These are phyloP conservation scores for Drosophila kepulauana DNA, from an alignment of 1,140 invertebrate species.

Conservation along the genomic window DNA sequence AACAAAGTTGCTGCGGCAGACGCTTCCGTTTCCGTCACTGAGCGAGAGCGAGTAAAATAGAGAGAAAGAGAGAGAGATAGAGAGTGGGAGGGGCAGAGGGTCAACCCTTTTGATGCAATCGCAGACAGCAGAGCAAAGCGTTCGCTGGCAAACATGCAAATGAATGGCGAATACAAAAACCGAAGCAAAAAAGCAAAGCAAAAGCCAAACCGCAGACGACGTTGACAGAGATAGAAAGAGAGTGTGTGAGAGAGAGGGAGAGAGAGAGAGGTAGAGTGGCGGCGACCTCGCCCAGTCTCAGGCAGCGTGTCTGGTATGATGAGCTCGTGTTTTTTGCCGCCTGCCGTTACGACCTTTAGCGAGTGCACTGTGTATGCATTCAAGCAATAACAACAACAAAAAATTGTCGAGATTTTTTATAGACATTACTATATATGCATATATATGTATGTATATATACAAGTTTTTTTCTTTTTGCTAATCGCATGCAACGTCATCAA, in stretches of 20 bases:
- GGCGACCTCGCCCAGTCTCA: slow-evolving; percentile 66
- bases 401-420: slow-evolving; percentile 27
- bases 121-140: slow-evolving; percentile 43
- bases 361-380: slow-evolving; percentile 43
- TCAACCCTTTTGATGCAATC: slow-evolving; percentile 53
- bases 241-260: neutral
- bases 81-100: neutral
- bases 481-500: slow-evolving; percentile 52
- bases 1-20: slow-evolving; percentile 37
- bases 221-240: slow-evolving; percentile 1
- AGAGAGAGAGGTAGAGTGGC: neutral
- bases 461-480: slow-evolving; percentile 13
- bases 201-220: slow-evolving; percentile 64
- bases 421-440: neutral
- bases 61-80: neutral
- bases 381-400: slow-evolving; percentile 20
- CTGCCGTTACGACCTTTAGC: slow-evolving; percentile 73
- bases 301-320: slow-evolving; percentile 42
- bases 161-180: slow-evolving; percentile 67
- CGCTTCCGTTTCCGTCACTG: slow-evolving; percentile 45
- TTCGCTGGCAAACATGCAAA: slow-evolving; percentile 66
- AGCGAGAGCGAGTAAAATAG: neutral
- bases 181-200: slow-evolving; percentile 33
- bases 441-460: neutral
- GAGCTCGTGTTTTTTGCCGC: slow-evolving; percentile 48